phyloP scores from a whole-genome alignment of 1,140 invertebrate genomes.

The Trichonephila clavata region DNA sequence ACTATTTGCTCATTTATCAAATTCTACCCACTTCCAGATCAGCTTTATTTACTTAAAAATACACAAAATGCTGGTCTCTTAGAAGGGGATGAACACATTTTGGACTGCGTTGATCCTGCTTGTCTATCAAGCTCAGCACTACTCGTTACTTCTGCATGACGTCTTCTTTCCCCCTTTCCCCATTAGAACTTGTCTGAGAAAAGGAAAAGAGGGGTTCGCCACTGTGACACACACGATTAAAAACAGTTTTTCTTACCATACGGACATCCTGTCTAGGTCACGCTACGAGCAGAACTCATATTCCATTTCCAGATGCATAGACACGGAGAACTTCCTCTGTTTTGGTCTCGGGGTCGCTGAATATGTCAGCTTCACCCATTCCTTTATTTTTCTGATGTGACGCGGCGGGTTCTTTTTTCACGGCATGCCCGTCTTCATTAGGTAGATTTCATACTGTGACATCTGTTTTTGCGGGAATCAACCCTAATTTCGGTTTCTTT shows the following conservation, averaged over 20 bases:
- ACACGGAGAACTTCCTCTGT: constrained; percentile 6
- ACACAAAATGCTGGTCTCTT: background rate
- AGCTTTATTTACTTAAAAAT: background rate
- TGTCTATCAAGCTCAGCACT: constrained; percentile 22
- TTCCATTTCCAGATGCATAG: constrained; percentile 48
- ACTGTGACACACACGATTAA: constrained; percentile 46
- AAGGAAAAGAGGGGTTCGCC: constrained; percentile 24
- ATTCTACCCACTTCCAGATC: background rate
- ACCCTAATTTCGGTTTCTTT: background rate
- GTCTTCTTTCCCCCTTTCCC: background rate
- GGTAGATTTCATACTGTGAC: constrained; percentile 23
- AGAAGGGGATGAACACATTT: background rate
- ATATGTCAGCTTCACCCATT: constrained; percentile 54
- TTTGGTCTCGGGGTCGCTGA: background rate
- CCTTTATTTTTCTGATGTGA: background rate
- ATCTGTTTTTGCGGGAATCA: constrained; percentile 4
- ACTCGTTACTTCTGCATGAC: too few species aligned
- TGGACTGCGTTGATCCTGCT: background rate
- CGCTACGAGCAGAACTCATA: constrained; percentile 42
- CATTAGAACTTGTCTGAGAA: background rate
- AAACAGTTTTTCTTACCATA: constrained; percentile 57
- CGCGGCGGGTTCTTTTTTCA: constrained; percentile 14
- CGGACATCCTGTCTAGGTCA: constrained; percentile 62
- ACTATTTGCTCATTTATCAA: too few species aligned
- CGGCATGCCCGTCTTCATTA: constrained; percentile 58